phyloP scores from a whole-genome alignment of 2,797 vertebrate species.

The Neosalanx taihuensis region DNA sequence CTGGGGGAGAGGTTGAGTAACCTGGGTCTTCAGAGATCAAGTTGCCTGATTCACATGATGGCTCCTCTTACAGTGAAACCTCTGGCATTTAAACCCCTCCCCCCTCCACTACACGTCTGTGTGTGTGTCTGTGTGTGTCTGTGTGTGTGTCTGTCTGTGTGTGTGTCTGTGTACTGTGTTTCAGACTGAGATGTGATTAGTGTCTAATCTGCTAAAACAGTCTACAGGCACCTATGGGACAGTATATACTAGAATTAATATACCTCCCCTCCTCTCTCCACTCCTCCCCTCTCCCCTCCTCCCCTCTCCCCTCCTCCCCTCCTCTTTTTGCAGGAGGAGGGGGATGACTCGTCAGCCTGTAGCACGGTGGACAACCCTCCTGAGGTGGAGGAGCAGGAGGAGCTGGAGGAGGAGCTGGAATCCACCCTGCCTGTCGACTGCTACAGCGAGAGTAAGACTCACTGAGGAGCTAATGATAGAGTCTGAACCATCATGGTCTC shows the following conservation, averaged over 20 bases:
- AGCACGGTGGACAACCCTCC: constrained; percentile 84
- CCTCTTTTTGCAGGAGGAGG: constrained; percentile 26
- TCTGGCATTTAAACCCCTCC: constrained; percentile 11
- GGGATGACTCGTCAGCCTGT: constrained; percentile 62
- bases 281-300: background rate
- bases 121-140: background rate
- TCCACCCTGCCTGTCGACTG: constrained; percentile 77
- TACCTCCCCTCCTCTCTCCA: background rate
- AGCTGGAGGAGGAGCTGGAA: constrained; percentile 72
- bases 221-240: too few relatives aligned
- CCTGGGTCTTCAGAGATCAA: background rate
- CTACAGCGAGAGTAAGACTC: constrained; percentile 74
- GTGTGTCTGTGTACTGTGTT: background rate
- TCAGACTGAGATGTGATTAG: background rate
- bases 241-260: background rate
- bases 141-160: background rate
- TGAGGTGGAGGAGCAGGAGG: constrained; percentile 51
- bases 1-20: background rate
- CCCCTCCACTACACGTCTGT: background rate
- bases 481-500: background rate
- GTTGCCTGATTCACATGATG: constrained; percentile 6
- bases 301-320: background rate
- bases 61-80: constrained; percentile 10
- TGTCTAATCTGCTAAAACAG: background rate
- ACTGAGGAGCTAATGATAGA: background rate